Conservation (phyloP, 1,140 invertebrate species). For the Uloborus diversus region DNA sequence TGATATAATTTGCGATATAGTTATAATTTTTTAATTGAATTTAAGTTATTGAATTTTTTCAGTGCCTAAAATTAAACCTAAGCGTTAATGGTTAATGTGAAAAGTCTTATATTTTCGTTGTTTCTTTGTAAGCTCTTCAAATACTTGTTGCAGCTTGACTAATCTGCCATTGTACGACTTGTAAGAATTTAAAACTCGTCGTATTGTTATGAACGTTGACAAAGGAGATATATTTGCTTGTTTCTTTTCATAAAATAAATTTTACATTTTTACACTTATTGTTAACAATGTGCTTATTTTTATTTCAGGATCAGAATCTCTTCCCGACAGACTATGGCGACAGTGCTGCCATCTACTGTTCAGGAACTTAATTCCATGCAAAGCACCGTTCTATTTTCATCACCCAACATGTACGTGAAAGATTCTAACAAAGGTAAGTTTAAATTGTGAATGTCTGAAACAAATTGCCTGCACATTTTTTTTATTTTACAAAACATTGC, state of each 20-base stretch:
- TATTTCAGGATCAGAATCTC: neutral
- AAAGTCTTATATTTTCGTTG: too few relatives aligned
- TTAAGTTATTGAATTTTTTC: too few relatives aligned
- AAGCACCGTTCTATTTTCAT: neutral
- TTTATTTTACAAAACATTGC: neutral
- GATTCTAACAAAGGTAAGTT: slow-evolving; percentile 21
- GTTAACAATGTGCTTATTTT: neutral
- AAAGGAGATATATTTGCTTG: neutral
- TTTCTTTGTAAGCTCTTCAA: too few relatives aligned
- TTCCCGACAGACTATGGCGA: slow-evolving; percentile 1
- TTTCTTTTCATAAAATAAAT: neutral
- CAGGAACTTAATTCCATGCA: slow-evolving; percentile 37
- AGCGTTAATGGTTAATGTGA: too few relatives aligned
- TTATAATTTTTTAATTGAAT: too few relatives aligned
- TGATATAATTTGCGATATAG: too few relatives aligned
- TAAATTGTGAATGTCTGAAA: neutral
- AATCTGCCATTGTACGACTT: too few relatives aligned
- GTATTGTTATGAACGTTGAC: neutral
- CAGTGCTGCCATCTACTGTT: slow-evolving; percentile 49
- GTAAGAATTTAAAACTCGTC: neutral
- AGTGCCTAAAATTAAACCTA: too few relatives aligned
- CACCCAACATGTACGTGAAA: slow-evolving; percentile 10
- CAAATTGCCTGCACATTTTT: neutral
- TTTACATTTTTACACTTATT: neutral
- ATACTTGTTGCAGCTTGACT: too few relatives aligned